phyloP scores from a whole-genome alignment of 2,797 vertebrate species.

The Semotilus atromaculatus region DNA sequence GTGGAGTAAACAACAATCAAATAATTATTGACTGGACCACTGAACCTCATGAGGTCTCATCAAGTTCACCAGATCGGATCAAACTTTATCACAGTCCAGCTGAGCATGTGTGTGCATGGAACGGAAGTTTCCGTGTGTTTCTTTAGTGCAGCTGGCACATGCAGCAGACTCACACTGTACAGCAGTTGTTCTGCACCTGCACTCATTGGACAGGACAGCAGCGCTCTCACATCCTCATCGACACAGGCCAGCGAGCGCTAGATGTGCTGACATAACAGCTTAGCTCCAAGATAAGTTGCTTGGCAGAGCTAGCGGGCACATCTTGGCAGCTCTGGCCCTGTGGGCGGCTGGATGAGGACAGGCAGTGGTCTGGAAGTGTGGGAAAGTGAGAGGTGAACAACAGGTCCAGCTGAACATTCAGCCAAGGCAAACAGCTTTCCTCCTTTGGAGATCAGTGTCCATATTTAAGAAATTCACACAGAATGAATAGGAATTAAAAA shows the following conservation, averaged over 20 bases:
- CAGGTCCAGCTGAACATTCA: slow-evolving; percentile 19
- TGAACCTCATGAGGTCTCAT: neutral
- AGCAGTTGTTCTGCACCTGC: slow-evolving; percentile 49
- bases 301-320: slow-evolving; percentile 65
- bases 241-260: slow-evolving; percentile 52
- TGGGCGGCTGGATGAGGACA: slow-evolving; percentile 53
- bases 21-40: too few species aligned
- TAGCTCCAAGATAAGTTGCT: slow-evolving; percentile 58
- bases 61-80: neutral
- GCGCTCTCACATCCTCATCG: slow-evolving; percentile 27
- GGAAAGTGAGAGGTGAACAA: slow-evolving; percentile 61
- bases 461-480: neutral
- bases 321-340: slow-evolving; percentile 59
- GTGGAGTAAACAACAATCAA: neutral
- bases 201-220: slow-evolving; percentile 27
- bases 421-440: slow-evolving; percentile 10
- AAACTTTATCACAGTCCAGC: neutral
- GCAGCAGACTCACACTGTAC: slow-evolving; percentile 7
- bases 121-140: slow-evolving; percentile 63
- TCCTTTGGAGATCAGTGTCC: neutral
- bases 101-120: slow-evolving; percentile 19
- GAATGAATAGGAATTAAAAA: neutral
- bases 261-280: slow-evolving; percentile 70
- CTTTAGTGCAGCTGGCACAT: slow-evolving; percentile 62
- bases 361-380: slow-evolving; percentile 62